Evolutionary conservation across 2,113 vertebrate species (phyloP).

Genomic region (Cyanoramphus novaezelandiae): DNA sequence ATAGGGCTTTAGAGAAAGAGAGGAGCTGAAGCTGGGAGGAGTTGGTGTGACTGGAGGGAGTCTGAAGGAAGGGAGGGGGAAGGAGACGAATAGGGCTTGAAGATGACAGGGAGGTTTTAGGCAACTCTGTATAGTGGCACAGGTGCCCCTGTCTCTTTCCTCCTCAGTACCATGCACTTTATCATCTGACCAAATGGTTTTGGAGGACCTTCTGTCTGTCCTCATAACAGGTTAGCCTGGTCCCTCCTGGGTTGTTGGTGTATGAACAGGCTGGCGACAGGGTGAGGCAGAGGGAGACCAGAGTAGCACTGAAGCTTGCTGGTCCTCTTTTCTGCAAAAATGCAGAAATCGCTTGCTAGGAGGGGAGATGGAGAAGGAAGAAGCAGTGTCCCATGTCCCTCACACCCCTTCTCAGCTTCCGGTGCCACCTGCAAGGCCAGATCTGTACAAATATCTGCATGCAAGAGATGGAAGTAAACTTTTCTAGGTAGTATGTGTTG

Average conservation of each 20-base stretch:
- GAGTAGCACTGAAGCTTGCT: not conserved
- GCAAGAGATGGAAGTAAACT: not conserved
- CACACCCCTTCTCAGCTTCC: not conserved
- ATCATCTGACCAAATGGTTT: not conserved
- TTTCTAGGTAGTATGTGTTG: not conserved
- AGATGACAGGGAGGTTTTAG: not conserved
- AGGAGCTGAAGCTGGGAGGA: not conserved
- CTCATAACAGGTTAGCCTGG: no score
- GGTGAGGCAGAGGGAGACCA: not conserved
- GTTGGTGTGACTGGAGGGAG: not conserved
- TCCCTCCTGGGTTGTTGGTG: not conserved
- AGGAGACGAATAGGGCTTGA: not conserved
- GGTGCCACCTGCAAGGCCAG: not conserved
- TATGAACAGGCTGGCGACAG: not conserved
- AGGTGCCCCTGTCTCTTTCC: not conserved
- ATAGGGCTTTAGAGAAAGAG: not conserved
- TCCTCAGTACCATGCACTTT: not conserved
- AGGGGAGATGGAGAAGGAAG: not conserved
- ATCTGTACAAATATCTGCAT: not conserved
- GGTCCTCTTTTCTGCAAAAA: not conserved
- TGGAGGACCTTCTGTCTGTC: not conserved
- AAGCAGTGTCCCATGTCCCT: not conserved
- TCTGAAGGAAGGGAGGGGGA: not conserved
- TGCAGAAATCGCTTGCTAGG: not conserved
- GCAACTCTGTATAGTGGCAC: not conserved